Conservation (phyloP, 2,888 invertebrate species). For the Drosophila multiciliata region DNA sequence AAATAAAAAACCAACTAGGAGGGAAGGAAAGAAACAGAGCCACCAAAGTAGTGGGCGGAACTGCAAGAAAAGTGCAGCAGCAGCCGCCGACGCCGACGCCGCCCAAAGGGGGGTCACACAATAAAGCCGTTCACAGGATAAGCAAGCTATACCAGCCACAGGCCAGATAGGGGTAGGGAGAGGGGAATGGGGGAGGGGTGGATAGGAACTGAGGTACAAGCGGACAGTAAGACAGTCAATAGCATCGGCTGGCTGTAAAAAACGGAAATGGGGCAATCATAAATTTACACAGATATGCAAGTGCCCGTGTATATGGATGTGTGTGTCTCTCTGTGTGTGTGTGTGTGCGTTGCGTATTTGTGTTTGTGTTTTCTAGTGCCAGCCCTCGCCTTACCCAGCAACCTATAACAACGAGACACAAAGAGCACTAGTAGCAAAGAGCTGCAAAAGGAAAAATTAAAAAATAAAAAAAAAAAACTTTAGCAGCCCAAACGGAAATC, state of each 20-base stretch:
- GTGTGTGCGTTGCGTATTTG: conserved; percentile 15
- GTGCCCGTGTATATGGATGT: conserved; percentile 45
- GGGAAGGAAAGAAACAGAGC: conserved; percentile 19
- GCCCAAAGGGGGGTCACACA: conserved; percentile 62
- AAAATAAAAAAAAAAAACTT: conserved; percentile 1
- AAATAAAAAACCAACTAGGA: conserved; percentile 35
- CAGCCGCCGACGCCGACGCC: background rate
- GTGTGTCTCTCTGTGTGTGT: background rate
- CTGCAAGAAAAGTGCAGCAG: conserved; percentile 47
- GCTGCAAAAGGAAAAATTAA: conserved; percentile 24
- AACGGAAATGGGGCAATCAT: conserved; percentile 85
- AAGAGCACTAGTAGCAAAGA: conserved; percentile 41
- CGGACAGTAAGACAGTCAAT: conserved; percentile 67
- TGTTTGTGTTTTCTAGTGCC: conserved; percentile 13
- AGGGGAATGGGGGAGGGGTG: too few species aligned
- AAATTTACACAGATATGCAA: conserved; percentile 84
- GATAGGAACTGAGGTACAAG: conserved; percentile 16
- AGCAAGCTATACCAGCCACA: conserved; percentile 55
- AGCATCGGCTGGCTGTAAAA: conserved; percentile 72
- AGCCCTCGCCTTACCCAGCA: conserved; percentile 11
- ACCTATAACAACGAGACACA: conserved; percentile 46
- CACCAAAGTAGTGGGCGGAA: conserved; percentile 12
- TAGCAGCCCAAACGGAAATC: conserved; percentile 48
- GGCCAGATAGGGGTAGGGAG: background rate
- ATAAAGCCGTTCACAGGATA: conserved; percentile 78